These are phyloP conservation scores for Myocastor coypus DNA, from an alignment of 2,113 vertebrate species.

Conservation along the genomic window DNA sequence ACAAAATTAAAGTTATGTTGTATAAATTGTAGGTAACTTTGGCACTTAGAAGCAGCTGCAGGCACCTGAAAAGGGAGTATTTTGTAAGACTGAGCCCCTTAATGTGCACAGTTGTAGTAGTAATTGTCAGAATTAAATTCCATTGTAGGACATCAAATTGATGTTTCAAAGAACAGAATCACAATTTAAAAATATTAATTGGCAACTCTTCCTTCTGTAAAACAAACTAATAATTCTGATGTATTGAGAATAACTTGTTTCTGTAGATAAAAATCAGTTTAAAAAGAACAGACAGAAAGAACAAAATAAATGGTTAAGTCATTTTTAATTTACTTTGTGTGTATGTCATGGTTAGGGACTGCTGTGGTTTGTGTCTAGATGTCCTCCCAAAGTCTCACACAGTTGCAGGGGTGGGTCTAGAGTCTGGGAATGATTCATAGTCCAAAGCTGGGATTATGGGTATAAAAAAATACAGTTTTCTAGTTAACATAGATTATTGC, in stretches of 20 bases:
- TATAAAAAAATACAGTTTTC: too few species aligned
- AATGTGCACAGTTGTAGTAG: background rate
- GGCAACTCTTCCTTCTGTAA: background rate
- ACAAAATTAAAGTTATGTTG: background rate
- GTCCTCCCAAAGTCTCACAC: too few species aligned
- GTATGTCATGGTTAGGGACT: too few species aligned
- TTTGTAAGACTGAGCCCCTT: background rate
- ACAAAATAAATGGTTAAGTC: background rate
- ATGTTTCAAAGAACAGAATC: background rate
- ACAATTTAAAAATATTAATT: background rate
- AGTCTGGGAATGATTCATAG: too few species aligned
- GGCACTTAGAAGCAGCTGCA: background rate
- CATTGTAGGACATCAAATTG: background rate
- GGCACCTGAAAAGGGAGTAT: background rate
- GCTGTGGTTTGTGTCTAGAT: too few species aligned
- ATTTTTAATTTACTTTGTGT: background rate
- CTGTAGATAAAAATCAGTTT: background rate
- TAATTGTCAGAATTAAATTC: background rate
- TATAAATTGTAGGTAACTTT: background rate
- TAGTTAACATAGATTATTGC: background rate
- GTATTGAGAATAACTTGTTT: background rate
- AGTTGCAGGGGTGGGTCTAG: too few species aligned
- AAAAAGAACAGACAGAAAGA: background rate
- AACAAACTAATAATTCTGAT: too few species aligned
- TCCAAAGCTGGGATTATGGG: too few species aligned